Evolutionary conservation across 1,140 invertebrate genomes (phyloP).

Genomic region (Colletes latitarsis): DNA sequence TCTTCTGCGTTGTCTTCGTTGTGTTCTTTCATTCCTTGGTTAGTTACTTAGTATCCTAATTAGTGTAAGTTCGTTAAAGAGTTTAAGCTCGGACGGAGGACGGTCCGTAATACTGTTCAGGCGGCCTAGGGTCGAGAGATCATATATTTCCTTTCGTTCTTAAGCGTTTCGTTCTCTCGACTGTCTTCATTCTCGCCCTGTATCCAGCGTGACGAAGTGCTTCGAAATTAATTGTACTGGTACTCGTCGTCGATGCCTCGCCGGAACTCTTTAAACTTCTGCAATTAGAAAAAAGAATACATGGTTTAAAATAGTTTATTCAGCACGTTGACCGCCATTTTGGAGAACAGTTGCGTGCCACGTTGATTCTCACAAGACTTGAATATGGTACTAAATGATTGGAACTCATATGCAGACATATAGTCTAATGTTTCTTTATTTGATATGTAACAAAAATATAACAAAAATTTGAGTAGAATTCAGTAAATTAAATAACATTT

Average conservation of each 20-base stretch:
- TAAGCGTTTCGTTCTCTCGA: conserved; percentile 31
- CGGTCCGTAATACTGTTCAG: conserved; percentile 66
- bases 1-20: not conserved
- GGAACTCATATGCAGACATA: too few species aligned
- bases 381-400: too few species aligned
- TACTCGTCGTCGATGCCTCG: conserved; percentile 37
- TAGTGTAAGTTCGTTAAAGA: conserved; percentile 51
- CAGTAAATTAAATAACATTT: too few species aligned
- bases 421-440: too few species aligned
- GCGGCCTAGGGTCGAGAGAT: conserved; percentile 59
- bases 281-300: conserved; percentile 40
- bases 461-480: too few species aligned
- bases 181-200: conserved; percentile 43
- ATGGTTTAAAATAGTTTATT: not conserved
- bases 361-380: too few species aligned
- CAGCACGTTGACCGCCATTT: too few species aligned
- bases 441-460: too few species aligned
- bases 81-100: conserved; percentile 65
- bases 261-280: conserved; percentile 56
- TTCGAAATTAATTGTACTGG: conserved; percentile 52
- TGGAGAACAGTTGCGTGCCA: too few species aligned
- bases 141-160: not conserved
- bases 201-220: conserved; percentile 14
- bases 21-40: not conserved
- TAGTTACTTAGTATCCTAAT: conserved; percentile 51